Percentiles rank a stretch among this genome's conserved stretches.
phyloP scores from a whole-genome alignment of 2,797 vertebrate species.

The Telmatherina bonti region DNA sequence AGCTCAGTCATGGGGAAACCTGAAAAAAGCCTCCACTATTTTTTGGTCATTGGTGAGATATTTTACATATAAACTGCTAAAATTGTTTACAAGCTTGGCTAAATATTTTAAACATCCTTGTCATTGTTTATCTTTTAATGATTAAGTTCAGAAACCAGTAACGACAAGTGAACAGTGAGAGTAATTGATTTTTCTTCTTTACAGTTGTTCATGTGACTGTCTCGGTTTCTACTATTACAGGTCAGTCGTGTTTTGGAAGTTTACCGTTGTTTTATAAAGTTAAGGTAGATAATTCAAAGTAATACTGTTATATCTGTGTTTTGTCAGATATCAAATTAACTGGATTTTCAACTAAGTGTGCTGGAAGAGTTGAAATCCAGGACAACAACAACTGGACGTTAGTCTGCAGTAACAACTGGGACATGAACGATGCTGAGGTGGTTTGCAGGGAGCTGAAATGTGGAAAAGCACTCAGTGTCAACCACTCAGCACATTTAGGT shows the following conservation, averaged over 20 bases:
- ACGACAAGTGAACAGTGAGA: no score
- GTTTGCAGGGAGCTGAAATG: background rate
- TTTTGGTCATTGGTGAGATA: slow-evolving; percentile 9
- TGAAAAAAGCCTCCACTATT: slow-evolving; percentile 2
- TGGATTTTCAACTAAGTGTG: background rate
- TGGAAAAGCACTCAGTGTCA: background rate
- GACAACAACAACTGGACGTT: no score
- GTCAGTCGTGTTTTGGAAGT: background rate
- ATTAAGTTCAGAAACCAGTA: no score
- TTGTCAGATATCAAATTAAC: background rate
- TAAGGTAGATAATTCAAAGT: background rate
- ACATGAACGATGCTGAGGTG: background rate
- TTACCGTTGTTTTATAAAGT: background rate
- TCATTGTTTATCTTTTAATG: background rate
- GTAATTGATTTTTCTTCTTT: background rate
- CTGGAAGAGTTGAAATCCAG: background rate
- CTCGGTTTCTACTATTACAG: background rate
- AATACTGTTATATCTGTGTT: background rate
- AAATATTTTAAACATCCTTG: background rate
- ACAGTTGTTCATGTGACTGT: background rate
- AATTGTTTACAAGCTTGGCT: background rate
- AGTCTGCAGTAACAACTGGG: background rate
- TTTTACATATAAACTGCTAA: background rate
- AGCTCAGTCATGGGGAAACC: slow-evolving; percentile 5
- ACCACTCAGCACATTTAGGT: background rate